Base-by-base conservation (phyloP, 1,140 invertebrate genomes). In the Cecropterus lyciades region DNA sequence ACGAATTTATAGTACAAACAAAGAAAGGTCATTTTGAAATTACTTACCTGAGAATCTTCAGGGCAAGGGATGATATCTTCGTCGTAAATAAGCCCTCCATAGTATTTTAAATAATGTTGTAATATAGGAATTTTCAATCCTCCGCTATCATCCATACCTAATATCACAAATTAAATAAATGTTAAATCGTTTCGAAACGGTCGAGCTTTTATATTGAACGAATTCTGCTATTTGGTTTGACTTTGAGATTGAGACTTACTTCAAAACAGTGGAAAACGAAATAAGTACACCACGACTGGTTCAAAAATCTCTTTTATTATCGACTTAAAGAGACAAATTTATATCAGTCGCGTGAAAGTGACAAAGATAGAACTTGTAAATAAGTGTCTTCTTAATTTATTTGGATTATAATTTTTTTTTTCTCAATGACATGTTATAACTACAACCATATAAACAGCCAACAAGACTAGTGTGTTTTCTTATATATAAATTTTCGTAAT, bases 1-100 rank as follows among this genome's bases (percentile, higher is more conserved):
- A 37, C 1, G 7, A 37, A 37, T 37, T 43, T 43, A 4, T 14
- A 13, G 3, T 43, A 14, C 1, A 1, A 33, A 70, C 62, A 65
- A 70, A 69, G 62, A 65, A 65, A 70, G 45, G 57, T 71, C 64
- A 67, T 45, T n/a, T 45, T 16, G 11, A 42, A 55, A 48, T 55
- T 56, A 65, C 43, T 30, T 55, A 65, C 40, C 33, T 57, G 27
- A 9, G 37, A 37, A 66, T 43, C 33, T 49, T 62, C 46, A 62
- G 45, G 45, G 16, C 57, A 60, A 20, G 57, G 46, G 46, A 40
- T 13, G 37, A 42, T 51, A 8, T 62, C 48, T 42, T 62, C 33
- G 24, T 62, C 59, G 59, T 62, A 42, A 51, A 49, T 51, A 62
- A 62, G 30, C n/a, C 16, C 48, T 10, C 46, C 59, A 49, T 51